phyloP scores from a whole-genome alignment of 2,797 vertebrate species.

The Molossus alvarezi region DNA sequence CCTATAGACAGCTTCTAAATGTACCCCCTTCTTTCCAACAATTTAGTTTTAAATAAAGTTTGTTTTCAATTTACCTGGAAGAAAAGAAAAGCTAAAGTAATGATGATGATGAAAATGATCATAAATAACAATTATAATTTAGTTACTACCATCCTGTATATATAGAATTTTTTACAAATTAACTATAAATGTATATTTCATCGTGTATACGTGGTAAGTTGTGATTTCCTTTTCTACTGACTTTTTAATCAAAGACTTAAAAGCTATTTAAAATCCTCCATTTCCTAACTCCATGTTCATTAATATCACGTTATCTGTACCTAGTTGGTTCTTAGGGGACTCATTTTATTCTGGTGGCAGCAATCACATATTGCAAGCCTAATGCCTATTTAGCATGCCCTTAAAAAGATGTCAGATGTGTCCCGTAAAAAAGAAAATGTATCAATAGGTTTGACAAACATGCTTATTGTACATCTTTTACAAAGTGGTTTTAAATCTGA shows the following conservation, averaged over 20 bases:
- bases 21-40: too few relatives aligned
- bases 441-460: neutral
- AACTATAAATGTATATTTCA: neutral
- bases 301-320: neutral
- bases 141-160: neutral
- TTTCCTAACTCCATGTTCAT: neutral
- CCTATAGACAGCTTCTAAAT: neutral
- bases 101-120: neutral
- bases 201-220: neutral
- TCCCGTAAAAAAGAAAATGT: neutral
- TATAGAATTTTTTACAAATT: neutral
- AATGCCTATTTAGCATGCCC: neutral
- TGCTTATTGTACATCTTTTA: neutral
- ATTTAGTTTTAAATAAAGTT: neutral
- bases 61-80: neutral
- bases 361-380: neutral
- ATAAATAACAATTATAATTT: neutral
- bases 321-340: neutral
- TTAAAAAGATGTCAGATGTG: neutral
- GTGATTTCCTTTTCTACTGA: slow-evolving; percentile 15
- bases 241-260: neutral
- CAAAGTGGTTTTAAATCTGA: neutral
- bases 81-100: neutral
- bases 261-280: neutral
- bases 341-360: neutral